These are phyloP conservation scores for Diplolepis rosae DNA, from an alignment of 2,888 invertebrate genomes.

Conservation along the genomic window DNA sequence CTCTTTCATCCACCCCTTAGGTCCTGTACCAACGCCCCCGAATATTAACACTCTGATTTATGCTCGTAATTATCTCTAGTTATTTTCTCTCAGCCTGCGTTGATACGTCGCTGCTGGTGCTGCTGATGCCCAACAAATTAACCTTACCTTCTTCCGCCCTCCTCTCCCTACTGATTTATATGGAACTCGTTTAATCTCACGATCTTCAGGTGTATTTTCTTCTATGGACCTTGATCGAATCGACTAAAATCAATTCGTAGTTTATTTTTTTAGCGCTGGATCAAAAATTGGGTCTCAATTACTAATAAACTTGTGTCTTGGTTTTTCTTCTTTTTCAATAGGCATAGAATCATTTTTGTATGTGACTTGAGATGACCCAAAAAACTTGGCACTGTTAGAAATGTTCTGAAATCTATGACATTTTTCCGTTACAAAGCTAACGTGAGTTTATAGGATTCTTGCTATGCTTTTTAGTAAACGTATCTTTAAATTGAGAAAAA, in stretches of 20 bases:
- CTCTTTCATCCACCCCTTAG: constrained; percentile 35
- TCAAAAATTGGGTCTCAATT: neutral
- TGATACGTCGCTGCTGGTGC: constrained; percentile 55
- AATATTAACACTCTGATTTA: constrained; percentile 73
- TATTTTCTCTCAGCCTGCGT: constrained; percentile 61
- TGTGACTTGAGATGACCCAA: no score
- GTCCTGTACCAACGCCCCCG: constrained; percentile 68
- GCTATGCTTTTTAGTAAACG: no score
- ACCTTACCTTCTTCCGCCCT: constrained; percentile 48
- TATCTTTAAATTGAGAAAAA: no score
- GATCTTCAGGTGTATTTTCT: constrained; percentile 34
- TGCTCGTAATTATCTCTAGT: constrained; percentile 73
- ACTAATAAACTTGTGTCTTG: no score
- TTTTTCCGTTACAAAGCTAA: no score
- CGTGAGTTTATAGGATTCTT: no score
- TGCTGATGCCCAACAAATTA: constrained; percentile 66
- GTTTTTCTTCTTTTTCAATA: no score
- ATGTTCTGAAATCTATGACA: no score
- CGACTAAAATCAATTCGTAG: neutral
- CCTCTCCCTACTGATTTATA: constrained; percentile 54
- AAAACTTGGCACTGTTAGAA: no score
- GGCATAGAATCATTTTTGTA: no score
- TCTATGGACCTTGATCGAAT: constrained; percentile 23
- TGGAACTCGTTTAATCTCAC: constrained; percentile 54
- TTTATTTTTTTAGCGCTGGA: neutral